Percentiles rank a stretch among this genome's conserved stretches.
phyloP scores from a whole-genome alignment of 2,797 vertebrate species.

The Anguilla anguilla region DNA sequence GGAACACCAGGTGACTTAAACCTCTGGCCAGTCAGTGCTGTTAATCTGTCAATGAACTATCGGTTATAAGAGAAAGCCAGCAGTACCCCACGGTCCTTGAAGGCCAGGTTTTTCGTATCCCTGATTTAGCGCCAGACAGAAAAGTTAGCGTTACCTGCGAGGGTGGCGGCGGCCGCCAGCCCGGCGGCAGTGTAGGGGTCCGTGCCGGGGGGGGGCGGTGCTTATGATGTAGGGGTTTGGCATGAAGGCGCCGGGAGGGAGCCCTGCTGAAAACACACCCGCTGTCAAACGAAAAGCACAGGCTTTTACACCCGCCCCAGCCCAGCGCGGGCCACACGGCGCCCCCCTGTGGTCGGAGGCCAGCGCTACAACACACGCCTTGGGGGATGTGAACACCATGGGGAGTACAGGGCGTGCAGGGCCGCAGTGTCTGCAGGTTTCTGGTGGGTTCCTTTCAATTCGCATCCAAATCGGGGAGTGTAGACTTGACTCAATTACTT shows the following conservation, averaged over 20 bases:
- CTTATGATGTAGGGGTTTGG: constrained; percentile 99
- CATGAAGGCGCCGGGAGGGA: constrained; percentile 96
- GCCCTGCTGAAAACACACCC: constrained; percentile 86
- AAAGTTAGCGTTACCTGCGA: constrained; percentile 77
- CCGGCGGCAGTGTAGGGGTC: constrained; percentile 96
- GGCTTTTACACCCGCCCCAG: not conserved
- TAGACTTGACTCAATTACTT: too few relatives aligned
- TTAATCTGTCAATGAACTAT: not conserved
- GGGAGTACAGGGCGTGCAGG: too few relatives aligned
- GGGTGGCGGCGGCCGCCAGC: constrained; percentile 90
- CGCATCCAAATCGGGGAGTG: too few relatives aligned
- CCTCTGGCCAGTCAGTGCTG: too few relatives aligned
- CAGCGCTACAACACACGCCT: not conserved
- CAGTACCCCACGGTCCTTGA: too few relatives aligned
- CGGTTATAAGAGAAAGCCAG: too few relatives aligned
- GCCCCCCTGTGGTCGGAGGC: not conserved
- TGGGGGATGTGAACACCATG: too few relatives aligned
- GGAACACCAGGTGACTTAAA: too few relatives aligned
- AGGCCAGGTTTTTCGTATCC: too few relatives aligned
- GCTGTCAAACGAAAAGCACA: constrained; percentile 64
- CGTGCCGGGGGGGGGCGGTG: constrained; percentile 87
- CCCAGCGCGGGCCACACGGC: not conserved
- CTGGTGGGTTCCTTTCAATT: too few relatives aligned
- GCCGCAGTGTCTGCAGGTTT: too few relatives aligned
- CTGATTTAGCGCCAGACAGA: too few relatives aligned